A percentile compares a stretch with the other conserved stretches of the same genome.
phyloP scores from a whole-genome alignment of 2,888 invertebrate species.

The Nasonovia ribisnigri region DNA sequence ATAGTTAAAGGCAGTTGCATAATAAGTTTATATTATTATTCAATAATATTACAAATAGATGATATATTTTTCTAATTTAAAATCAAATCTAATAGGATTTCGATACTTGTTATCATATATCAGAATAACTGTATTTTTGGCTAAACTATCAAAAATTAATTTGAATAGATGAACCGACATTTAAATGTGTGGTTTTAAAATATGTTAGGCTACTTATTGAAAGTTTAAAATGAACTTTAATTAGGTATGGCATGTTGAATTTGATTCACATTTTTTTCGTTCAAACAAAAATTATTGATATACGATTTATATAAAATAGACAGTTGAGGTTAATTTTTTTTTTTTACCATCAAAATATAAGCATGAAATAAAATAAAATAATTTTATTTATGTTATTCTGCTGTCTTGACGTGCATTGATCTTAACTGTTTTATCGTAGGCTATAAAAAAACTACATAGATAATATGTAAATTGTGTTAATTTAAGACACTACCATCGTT shows the following conservation, averaged over 20 bases:
- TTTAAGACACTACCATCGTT: not conserved
- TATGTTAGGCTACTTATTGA: no score
- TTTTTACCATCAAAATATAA: not conserved
- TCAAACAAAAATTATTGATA: no score
- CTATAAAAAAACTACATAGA: not conserved
- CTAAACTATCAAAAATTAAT: not conserved
- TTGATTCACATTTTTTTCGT: not conserved
- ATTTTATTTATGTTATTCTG: not conserved
- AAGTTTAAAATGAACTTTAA: not conserved
- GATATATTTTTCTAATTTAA: not conserved
- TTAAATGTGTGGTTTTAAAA: no score
- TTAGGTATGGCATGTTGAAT: not conserved
- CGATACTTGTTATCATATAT: no score
- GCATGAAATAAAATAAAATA: not conserved
- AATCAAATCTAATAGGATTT: not conserved
- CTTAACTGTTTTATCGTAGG: not conserved
- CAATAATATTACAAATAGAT: not conserved
- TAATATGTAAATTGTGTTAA: not conserved
- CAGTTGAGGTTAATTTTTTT: no score
- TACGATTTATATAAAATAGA: no score
- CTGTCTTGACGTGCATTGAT: not conserved
- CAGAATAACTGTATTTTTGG: not conserved
- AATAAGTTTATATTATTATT: not conserved
- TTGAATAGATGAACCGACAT: no score
- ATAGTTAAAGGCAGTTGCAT: not conserved